These are phyloP conservation scores for Temnothorax curvispinosus DNA, from an alignment of 1,140 invertebrate genomes.

Conservation along the genomic window DNA sequence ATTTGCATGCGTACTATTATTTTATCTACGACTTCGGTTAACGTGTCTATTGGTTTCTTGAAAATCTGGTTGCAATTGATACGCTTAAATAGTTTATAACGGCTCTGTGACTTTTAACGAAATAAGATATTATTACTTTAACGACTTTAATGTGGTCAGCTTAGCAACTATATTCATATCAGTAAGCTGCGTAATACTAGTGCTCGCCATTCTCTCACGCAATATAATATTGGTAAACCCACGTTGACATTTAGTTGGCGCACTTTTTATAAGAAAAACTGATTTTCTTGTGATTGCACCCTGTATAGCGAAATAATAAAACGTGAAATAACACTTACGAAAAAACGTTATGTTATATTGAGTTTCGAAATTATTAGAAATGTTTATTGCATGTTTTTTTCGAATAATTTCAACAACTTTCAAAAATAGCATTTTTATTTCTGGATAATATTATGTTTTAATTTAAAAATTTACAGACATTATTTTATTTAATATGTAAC, in stretches of 20 bases:
- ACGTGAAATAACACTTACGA: background rate
- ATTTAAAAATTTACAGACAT: background rate
- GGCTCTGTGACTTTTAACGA: background rate
- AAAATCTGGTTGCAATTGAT: conserved; percentile 17
- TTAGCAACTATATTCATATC: background rate
- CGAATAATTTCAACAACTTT: background rate
- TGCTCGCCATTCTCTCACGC: conserved; percentile 21
- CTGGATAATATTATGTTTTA: background rate
- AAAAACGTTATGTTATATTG: background rate
- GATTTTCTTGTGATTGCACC: background rate
- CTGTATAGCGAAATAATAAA: background rate
- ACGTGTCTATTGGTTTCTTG: background rate
- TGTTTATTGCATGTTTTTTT: background rate
- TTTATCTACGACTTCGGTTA: background rate
- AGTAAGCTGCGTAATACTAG: conserved; percentile 4
- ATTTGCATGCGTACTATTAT: background rate
- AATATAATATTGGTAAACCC: background rate
- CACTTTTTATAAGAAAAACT: conserved; percentile 5
- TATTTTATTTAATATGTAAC: background rate
- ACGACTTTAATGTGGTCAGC: background rate
- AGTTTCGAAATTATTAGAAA: background rate
- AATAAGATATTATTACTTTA: conserved; percentile 25
- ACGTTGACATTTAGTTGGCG: conserved; percentile 42
- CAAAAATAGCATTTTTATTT: background rate
- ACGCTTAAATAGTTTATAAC: background rate